Evolutionary conservation across 2,113 vertebrate species (phyloP).

Genomic region (Periophthalmodon schlosseri): DNA sequence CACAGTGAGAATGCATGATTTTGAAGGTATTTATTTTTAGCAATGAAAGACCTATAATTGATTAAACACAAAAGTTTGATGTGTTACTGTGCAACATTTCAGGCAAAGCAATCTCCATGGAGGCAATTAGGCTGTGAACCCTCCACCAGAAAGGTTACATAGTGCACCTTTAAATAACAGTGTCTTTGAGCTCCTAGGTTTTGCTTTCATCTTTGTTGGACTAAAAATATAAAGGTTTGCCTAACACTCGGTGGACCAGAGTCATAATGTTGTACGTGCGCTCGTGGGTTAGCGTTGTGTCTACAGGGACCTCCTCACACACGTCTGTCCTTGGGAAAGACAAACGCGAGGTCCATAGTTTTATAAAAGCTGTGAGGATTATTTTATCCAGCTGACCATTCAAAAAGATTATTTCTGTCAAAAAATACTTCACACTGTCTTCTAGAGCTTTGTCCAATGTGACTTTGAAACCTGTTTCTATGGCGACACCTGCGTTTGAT

Average conservation of each 20-base stretch:
- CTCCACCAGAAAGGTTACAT: no score
- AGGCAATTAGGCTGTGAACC: no score
- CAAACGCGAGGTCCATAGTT: neutral
- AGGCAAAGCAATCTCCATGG: no score
- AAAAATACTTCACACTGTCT: neutral
- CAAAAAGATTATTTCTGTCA: neutral
- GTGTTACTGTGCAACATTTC: no score
- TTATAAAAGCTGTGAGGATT: neutral
- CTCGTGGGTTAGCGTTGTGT: neutral
- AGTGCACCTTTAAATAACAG: neutral
- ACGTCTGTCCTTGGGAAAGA: neutral
- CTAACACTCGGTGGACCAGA: neutral
- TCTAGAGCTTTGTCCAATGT: neutral
- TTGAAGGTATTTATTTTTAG: no score
- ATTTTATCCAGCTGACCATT: neutral
- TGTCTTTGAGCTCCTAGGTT: constrained; percentile 16
- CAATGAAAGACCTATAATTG: no score
- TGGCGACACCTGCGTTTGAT: neutral
- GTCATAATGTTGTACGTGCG: neutral
- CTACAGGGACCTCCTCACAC: neutral
- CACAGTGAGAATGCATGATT: no score
- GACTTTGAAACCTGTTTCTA: neutral
- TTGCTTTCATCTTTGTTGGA: neutral
- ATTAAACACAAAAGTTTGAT: no score
- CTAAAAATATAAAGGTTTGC: neutral